Conservation (phyloP, 2,888 invertebrate species). For the Apamea epomidion region DNA sequence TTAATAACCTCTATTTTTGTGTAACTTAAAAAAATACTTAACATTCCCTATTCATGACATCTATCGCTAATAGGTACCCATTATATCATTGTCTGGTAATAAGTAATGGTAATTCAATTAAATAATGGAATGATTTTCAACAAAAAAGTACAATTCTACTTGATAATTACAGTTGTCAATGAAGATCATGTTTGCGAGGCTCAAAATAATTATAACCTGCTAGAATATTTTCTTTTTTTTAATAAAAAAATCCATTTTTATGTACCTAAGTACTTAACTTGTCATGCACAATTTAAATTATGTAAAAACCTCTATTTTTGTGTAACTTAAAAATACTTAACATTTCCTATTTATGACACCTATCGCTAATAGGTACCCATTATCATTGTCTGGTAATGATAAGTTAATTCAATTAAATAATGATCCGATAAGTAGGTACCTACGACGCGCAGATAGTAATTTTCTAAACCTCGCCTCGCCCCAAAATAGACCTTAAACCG, state of each 20-base stretch:
- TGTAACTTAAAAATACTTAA: not conserved
- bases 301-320: too few species aligned
- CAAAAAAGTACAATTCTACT: not conserved
- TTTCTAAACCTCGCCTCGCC: constrained; percentile 45
- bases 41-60: constrained; percentile 2
- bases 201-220: not conserved
- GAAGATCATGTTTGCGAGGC: not conserved
- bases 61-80: constrained; percentile 2
- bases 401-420: constrained; percentile 38
- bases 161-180: not conserved
- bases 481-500: constrained; percentile 5
- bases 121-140: too few species aligned
- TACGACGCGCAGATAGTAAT: constrained; percentile 1
- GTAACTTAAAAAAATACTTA: not conserved
- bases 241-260: not conserved
- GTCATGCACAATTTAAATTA: not conserved
- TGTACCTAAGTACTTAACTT: too few species aligned
- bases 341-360: constrained; percentile 11
- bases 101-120: too few species aligned
- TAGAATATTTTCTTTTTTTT: not conserved
- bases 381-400: constrained; percentile 27
- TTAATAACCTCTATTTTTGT: too few species aligned
- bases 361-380: constrained; percentile 6
- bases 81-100: too few species aligned
- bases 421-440: constrained; percentile 22